phyloP scores from a whole-genome alignment of 2,113 vertebrate genomes.

The Empidonax alnorum region DNA sequence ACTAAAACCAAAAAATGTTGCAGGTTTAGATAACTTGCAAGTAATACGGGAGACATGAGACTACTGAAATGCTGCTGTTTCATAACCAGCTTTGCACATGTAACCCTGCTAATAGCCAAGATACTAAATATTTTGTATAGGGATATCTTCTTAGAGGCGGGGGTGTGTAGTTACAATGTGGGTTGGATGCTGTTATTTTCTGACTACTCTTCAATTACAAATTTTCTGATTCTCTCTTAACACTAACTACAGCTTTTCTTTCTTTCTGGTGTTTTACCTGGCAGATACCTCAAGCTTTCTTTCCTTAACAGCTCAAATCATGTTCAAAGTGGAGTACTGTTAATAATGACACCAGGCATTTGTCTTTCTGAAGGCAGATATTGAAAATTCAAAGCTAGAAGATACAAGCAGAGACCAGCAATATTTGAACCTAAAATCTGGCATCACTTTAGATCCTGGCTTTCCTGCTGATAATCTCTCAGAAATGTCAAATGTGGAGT shows the following conservation, averaged over 20 bases:
- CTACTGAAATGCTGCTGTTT: background rate
- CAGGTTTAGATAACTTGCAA: background rate
- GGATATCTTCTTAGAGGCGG: background rate
- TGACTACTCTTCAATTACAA: background rate
- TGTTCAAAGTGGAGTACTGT: background rate
- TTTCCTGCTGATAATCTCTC: background rate
- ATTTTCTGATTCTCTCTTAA: background rate
- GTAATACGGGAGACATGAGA: background rate
- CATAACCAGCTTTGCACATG: background rate
- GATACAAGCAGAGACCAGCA: background rate
- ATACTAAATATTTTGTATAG: background rate
- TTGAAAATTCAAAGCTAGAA: background rate
- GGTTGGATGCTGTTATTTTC: background rate
- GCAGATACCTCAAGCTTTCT: background rate
- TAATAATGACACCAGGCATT: background rate
- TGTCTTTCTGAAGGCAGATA: background rate
- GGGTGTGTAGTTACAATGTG: background rate
- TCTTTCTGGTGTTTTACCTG: background rate
- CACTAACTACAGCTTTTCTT: background rate
- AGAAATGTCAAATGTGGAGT: background rate
- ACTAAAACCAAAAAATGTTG: background rate
- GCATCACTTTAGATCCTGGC: background rate
- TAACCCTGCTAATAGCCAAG: background rate
- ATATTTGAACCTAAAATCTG: background rate
- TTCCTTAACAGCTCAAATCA: background rate